These are phyloP conservation scores for Sminthurides bifidus DNA, from an alignment of 1,140 invertebrate species.

Conservation along the genomic window DNA sequence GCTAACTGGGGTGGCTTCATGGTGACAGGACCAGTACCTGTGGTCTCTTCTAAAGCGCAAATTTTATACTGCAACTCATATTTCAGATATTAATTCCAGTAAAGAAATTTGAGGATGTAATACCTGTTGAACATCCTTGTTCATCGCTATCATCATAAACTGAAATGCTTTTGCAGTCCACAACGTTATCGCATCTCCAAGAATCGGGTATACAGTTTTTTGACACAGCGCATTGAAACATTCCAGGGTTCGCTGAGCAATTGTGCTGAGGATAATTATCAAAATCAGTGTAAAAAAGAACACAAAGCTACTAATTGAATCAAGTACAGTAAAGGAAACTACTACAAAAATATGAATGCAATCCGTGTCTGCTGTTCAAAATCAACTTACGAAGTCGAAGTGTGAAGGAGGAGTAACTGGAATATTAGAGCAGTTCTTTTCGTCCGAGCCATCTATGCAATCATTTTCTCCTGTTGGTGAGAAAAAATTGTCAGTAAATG, in stretches of 20 bases:
- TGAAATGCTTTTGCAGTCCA: conserved; percentile 67
- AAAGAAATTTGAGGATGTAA: too few relatives aligned
- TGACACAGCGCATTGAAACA: conserved; percentile 56
- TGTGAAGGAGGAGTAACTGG: too few relatives aligned
- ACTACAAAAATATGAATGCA: too few relatives aligned
- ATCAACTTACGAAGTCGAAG: conserved; percentile 37
- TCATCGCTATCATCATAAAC: conserved; percentile 73
- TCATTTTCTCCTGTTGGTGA: conserved; percentile 11
- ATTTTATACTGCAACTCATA: too few relatives aligned
- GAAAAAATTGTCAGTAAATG: too few relatives aligned
- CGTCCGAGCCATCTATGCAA: conserved; percentile 48
- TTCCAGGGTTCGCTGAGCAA: conserved; percentile 51
- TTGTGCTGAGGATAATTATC: conserved; percentile 35
- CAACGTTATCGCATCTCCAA: conserved; percentile 57
- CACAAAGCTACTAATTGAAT: neutral
- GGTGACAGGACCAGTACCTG: conserved; percentile 30
- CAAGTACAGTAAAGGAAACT: neutral
- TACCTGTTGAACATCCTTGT: conserved; percentile 47
- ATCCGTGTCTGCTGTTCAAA: conserved; percentile 45
- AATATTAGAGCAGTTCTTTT: conserved; percentile 51
- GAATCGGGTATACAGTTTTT: conserved; percentile 68
- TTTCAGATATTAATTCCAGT: too few relatives aligned
- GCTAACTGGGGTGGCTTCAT: conserved; percentile 31
- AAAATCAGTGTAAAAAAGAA: conserved; percentile 15
- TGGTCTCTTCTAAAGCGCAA: too few relatives aligned